Base-by-base conservation (phyloP, 2,113 vertebrate genomes). In the Leptocoma aspasia region DNA sequence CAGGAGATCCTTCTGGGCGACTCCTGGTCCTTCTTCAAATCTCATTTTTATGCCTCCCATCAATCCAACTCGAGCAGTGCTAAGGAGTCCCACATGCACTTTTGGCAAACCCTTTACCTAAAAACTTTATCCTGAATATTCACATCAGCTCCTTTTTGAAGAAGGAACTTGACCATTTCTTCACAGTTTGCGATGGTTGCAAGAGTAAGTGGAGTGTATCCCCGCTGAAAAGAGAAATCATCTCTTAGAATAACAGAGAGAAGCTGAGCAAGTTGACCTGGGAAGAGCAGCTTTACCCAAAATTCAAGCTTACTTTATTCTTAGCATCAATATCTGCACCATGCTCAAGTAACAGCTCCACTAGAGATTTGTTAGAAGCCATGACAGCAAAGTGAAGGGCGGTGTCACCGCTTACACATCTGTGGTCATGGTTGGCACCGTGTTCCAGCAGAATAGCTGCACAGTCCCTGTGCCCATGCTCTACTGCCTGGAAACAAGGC, bases 361-460 rank as follows among this genome's bases (percentile, higher is more conserved):
- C 98, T 24, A 98, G 95, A 20, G 98, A 68, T 11, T 96, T 45
- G 8, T 92, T 97, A 8, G 98, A 96, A 89, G 96, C 97, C 61
- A 76, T 76, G 33, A 97, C 97, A 26, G 99, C 98, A 49, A 98
- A 91, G 95, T 99, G 99, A 61, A 99, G 97, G 15, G 99, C 98
- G 6, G 98, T 98, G 89, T 98, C 98, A 35, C 98, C 98, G 2
- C 86, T 85, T 57, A 81, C 41, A 68, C 98, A 98, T 64, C 79
- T 94, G 49, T 10, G 73, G 54, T 39, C 3, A 3, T 41, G 75
- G 24, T 8, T 5, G 2, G 99, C 99, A 31, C 98, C 96, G 3
- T 98, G 97, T 73, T 98, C 98, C 83, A 99, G 95, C 69, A 99
- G 97, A 47, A 98, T 50, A 37, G 68, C 93, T 37, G 95, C 97